These are phyloP conservation scores for Conomelus anceps DNA, from an alignment of 2,888 invertebrate species.

Conservation along the genomic window DNA sequence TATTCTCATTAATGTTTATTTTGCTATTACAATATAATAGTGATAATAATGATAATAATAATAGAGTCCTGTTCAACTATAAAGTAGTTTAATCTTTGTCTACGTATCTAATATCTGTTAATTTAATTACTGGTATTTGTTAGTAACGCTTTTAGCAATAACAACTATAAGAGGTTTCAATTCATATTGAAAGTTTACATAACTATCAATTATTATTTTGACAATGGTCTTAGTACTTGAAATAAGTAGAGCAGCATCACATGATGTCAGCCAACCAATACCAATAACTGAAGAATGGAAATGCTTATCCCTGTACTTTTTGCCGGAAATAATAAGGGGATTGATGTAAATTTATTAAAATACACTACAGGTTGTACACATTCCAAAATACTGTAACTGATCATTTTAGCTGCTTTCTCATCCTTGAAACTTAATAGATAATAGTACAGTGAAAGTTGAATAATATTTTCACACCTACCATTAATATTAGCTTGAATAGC, in stretches of 20 bases:
- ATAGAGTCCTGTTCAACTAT: neutral
- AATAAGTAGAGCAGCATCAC: neutral
- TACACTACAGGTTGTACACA: neutral
- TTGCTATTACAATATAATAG: neutral
- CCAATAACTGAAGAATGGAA: neutral
- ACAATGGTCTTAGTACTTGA: too few species aligned
- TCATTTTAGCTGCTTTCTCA: too few species aligned
- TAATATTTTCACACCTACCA: too few species aligned
- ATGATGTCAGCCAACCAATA: neutral
- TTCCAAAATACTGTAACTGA: too few species aligned
- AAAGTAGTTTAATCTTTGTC: neutral
- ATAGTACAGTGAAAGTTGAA: too few species aligned
- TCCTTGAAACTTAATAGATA: too few species aligned
- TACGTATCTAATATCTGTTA: neutral
- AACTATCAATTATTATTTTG: neutral
- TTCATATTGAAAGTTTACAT: neutral
- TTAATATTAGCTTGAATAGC: too few species aligned
- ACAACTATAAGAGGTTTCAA: neutral
- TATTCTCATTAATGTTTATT: neutral
- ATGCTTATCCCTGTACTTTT: neutral
- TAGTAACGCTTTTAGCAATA: neutral
- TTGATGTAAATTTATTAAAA: neutral
- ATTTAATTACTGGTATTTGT: neutral
- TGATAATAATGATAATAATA: neutral
- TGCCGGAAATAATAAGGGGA: neutral